Base-by-base conservation (phyloP, 2,113 vertebrate genomes). In the Nipponia nippon region DNA sequence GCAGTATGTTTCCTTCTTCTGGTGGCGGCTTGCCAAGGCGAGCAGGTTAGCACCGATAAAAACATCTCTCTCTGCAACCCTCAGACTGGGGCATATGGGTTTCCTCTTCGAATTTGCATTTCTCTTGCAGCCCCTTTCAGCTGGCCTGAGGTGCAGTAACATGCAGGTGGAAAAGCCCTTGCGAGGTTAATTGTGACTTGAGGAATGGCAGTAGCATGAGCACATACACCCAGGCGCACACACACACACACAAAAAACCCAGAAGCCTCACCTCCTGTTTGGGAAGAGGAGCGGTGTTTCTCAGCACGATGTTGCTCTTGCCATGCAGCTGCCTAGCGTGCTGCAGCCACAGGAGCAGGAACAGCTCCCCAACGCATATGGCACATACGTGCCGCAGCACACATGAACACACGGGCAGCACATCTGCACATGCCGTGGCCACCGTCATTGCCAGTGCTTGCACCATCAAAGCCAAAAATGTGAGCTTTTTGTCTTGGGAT, bases 1-100 rank as follows among this genome's bases (percentile, higher is more conserved):
- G 71, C 87, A 55, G 23, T 22, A 3, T 42, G 36, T 90, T 97
- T 95, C 89, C 82, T 95, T 87, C 62, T 90, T 79, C 84, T 96
- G 47, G 30, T 80, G 94, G 97, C 40, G 0, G 56, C 65, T 90
- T 95, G 92, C 96, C 96, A 97, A 90, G 55, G 73, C 30, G 73
- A 92, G 73, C 77, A 89, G 76, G 66, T 87, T 95, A 92, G 38
- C 62, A 67, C 80, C 0, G 1, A 85, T 87, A 87, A 85, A 90
- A 81, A 81, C 89, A 53, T 89, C 61, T 91, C 76, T 73, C 61
- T 90, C 32, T 92, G 84, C 83, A 87, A 3, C 88, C 80, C 83
- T 88, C 80, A 89, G 7, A 75, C 8, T 12, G 53, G 56, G 44
- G 15, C 50, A 22, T 52, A 44, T 0, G 2, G 71, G 89, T 94